Percentiles rank a stretch among this genome's conserved stretches.
These are phyloP conservation scores for Cataglyphis rosenhaueri DNA, from an alignment of 2,888 invertebrate species.

Conservation along the genomic window DNA sequence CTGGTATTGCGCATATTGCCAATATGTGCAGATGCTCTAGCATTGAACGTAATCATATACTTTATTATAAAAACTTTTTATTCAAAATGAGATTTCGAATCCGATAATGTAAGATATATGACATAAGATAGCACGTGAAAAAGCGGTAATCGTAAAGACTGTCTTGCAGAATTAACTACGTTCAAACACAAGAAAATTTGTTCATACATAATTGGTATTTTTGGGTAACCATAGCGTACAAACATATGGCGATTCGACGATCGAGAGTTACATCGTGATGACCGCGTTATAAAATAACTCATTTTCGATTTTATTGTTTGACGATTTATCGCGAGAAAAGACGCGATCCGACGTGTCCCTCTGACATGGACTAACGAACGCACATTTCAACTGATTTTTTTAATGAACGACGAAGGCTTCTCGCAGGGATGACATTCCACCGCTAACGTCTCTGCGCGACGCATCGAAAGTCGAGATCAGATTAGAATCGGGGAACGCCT, in stretches of 20 bases:
- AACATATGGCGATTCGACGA: neutral
- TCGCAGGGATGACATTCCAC: slow-evolving; percentile 78
- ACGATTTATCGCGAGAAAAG: slow-evolving; percentile 70
- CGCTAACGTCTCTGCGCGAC: slow-evolving; percentile 76
- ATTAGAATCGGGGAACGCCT: slow-evolving; percentile 82
- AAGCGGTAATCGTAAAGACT: slow-evolving; percentile 30
- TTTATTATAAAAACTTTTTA: neutral
- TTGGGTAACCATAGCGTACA: slow-evolving; percentile 33
- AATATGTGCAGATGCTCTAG: slow-evolving; percentile 27
- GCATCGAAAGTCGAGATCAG: slow-evolving; percentile 81
- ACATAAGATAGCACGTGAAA: slow-evolving; percentile 16
- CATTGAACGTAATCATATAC: neutral
- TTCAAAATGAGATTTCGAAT: neutral
- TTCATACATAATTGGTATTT: slow-evolving; percentile 28
- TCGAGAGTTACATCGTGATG: slow-evolving; percentile 23
- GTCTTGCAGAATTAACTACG: neutral
- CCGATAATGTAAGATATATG: neutral
- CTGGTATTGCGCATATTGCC: slow-evolving; percentile 21
- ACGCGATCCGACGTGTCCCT: slow-evolving; percentile 57
- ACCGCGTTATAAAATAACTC: slow-evolving; percentile 61
- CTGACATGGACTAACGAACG: slow-evolving; percentile 65
- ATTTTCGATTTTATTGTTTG: slow-evolving; percentile 64
- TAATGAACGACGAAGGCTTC: slow-evolving; percentile 71
- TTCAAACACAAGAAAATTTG: neutral
- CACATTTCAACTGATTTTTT: slow-evolving; percentile 73